Evolutionary conservation across 35 echinoderm and acorn worm genomes (phyloP).

Genomic region (Acanthaster planci): DNA sequence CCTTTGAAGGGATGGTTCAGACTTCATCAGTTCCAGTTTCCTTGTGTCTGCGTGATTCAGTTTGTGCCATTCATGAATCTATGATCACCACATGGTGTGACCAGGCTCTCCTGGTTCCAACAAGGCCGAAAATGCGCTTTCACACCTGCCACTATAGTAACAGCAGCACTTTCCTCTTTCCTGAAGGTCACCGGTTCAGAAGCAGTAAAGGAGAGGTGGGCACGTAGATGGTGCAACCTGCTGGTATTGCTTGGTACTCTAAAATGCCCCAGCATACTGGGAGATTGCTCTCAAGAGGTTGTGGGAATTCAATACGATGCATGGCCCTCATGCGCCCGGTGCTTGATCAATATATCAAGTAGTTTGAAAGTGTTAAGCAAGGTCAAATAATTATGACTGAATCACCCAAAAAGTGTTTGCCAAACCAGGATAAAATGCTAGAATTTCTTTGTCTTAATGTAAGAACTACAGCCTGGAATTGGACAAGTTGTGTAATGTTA

Average conservation of each 20-base stretch:
- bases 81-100: background rate
- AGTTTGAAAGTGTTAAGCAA: too few relatives aligned
- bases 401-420: background rate
- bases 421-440: too few relatives aligned
- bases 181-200: conserved; percentile 13
- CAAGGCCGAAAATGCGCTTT: background rate
- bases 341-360: too few relatives aligned
- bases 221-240: background rate
- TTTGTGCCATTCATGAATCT: too few relatives aligned
- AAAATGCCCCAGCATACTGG: background rate
- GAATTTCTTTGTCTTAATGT: background rate
- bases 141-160: conserved; percentile 15
- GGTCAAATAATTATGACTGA: too few relatives aligned
- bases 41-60: too few relatives aligned
- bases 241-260: background rate
- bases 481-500: background rate
- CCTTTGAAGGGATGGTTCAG: too few relatives aligned
- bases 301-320: too few relatives aligned
- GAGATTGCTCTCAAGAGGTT: background rate
- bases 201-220: background rate
- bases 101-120: conserved; percentile 1
- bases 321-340: too few relatives aligned
- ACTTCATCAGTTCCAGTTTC: too few relatives aligned
- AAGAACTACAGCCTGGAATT: background rate
- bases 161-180: background rate